These are phyloP conservation scores for Betta splendens DNA, from an alignment of 2,797 vertebrate species.

Conservation along the genomic window DNA sequence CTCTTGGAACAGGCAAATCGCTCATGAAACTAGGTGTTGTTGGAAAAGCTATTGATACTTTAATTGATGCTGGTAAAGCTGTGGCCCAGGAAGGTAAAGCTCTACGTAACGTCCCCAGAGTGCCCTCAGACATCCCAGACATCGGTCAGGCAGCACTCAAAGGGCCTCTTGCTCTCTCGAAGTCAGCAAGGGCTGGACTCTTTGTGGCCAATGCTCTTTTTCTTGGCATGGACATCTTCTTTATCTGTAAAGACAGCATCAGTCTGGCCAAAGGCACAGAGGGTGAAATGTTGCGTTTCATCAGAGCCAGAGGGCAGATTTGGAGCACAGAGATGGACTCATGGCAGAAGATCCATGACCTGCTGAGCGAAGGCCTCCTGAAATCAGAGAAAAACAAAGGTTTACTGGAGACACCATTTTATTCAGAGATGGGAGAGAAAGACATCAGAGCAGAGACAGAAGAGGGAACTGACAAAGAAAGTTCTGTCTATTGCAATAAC, in stretches of 20 bases:
- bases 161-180: conserved; percentile 51
- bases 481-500: not conserved
- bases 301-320: conserved; percentile 71
- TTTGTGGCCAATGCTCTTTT: conserved; percentile 72
- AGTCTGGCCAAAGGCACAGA: conserved; percentile 72
- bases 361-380: conserved; percentile 45
- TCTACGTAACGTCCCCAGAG: conserved; percentile 46
- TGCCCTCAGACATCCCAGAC: conserved; percentile 72
- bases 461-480: not conserved
- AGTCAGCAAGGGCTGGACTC: conserved; percentile 59
- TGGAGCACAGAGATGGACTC: conserved; percentile 71
- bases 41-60: conserved; percentile 34
- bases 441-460: not conserved
- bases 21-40: not conserved
- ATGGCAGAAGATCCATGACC: conserved; percentile 65
- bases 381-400: conserved; percentile 25
- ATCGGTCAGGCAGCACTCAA: conserved; percentile 68
- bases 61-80: conserved; percentile 55
- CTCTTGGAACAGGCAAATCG: not conserved
- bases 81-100: conserved; percentile 54
- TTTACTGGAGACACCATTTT: conserved; percentile 61
- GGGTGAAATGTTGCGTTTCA: conserved; percentile 61
- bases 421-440: conserved; percentile 5
- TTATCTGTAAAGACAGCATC: conserved; percentile 77
- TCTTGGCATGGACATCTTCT: conserved; percentile 73